Base-by-base conservation (phyloP, 37 sponge, comb jelly and placozoan genomes). In the Ephydatia muelleri region DNA sequence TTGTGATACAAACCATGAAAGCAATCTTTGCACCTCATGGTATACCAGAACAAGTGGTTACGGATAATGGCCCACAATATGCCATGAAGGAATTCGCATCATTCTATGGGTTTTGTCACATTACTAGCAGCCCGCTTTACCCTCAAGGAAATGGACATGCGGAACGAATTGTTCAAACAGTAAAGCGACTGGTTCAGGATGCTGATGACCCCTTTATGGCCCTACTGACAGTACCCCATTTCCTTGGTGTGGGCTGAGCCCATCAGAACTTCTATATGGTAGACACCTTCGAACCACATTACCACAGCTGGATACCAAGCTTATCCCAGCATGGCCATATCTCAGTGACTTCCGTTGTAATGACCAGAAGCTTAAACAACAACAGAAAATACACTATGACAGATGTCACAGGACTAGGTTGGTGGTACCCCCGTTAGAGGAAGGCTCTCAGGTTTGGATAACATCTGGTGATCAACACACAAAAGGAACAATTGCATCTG, bases 241-340 rank as follows among this genome's bases (percentile, higher is more conserved):
- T 27, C 47, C 77, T 37, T 76, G 77, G 77, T 76, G 77, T n/a
- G 38, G 38, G 16, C 77, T 76, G 16, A 43, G 47, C 77, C 77
- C 77, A 33, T 37, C 77, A 39, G 47, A 76, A 16, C 77, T 76
- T 37, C 40, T 31, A 14, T 39, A 39, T 37, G 77, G 77, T 12
- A 76, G 77, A 76, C 47, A 14, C 28, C 77, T 38, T 32, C 35
- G 38, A 37, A 76, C 77, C 28, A 36, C 35, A 37, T 28, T 76
- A 32, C 77, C 40, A 76, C 77, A 76, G 26, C 39, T 27, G 28
- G 25, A 37, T 32, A 43, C 21, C 28, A 27, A 32, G 27, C 38
- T 76, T 36, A 76, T 36, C 35, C 77, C 77, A 23, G 47, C 35
- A 23, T 76, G 77, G 77, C 47, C 39, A 12, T 36, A 37, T 76